Evolutionary conservation across 2,797 vertebrate genomes (phyloP).

Genomic region (Cirrhinus mrigala): DNA sequence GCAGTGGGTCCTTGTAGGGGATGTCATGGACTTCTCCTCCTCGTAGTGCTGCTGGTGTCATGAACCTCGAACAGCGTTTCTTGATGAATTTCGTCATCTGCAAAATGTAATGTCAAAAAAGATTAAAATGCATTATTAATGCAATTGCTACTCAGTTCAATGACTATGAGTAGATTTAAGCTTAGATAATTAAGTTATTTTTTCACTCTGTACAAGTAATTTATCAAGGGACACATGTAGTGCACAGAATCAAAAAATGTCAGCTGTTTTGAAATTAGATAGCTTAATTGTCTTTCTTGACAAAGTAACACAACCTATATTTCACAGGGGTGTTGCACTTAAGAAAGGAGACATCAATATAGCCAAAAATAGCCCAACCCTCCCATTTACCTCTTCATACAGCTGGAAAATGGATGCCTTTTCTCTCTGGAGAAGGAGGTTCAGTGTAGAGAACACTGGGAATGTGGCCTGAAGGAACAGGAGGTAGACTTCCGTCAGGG

Average conservation of each 20-base stretch:
- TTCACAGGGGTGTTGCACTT: constrained; percentile 35
- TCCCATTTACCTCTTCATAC: constrained; percentile 46
- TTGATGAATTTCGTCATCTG: constrained; percentile 46
- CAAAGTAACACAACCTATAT: constrained; percentile 39
- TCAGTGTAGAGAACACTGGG: constrained; percentile 33
- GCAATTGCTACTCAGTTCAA: constrained; percentile 36
- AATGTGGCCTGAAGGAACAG: constrained; percentile 35
- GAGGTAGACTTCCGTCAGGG: constrained; percentile 34
- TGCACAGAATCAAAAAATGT: constrained; percentile 30
- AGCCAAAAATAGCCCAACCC: constrained; percentile 26
- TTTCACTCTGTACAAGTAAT: constrained; percentile 27
- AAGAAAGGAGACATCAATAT: constrained; percentile 24
- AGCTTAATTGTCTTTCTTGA: constrained; percentile 34
- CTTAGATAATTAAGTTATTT: constrained; percentile 27
- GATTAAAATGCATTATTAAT: constrained; percentile 36
- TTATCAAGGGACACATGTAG: constrained; percentile 31
- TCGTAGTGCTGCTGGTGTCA: constrained; percentile 31
- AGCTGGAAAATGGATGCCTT: constrained; percentile 44
- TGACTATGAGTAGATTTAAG: constrained; percentile 23
- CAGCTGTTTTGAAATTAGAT: constrained; percentile 38
- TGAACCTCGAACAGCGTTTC: constrained; percentile 47
- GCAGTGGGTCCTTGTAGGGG: constrained; percentile 26
- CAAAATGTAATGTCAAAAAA: constrained; percentile 40
- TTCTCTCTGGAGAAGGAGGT: constrained; percentile 50
- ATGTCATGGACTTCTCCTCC: constrained; percentile 44